Percentiles rank a stretch among this genome's conserved stretches.
These are phyloP conservation scores for Azemiops feae DNA, from an alignment of 2,113 vertebrate genomes.

Conservation along the genomic window DNA sequence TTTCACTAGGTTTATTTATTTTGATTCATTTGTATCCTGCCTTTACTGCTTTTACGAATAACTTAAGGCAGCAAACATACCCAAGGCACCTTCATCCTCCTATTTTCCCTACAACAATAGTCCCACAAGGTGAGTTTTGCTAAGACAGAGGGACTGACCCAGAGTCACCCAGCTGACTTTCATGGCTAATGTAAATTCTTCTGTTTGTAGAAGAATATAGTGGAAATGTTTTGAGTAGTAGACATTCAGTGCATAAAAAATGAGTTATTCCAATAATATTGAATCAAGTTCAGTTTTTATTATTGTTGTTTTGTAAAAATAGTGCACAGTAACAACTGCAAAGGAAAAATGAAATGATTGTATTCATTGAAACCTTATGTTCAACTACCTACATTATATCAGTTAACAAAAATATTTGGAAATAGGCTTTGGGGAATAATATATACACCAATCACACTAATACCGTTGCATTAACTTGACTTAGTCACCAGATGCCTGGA, in stretches of 20 bases:
- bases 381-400: neutral
- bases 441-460: neutral
- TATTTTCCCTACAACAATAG: neutral
- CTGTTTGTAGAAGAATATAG: neutral
- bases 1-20: neutral
- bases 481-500: neutral
- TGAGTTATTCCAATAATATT: neutral
- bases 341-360: neutral
- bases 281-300: neutral
- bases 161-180: neutral
- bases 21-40: neutral
- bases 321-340: neutral
- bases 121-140: neutral
- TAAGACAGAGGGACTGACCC: neutral
- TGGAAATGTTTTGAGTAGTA: neutral
- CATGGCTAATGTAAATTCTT: neutral
- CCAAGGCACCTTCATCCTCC: neutral
- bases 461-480: neutral
- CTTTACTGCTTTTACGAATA: neutral
- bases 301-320: neutral
- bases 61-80: neutral
- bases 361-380: neutral
- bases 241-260: neutral
- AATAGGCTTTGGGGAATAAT: neutral
- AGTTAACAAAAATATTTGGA: neutral